Evolutionary conservation across 2,888 invertebrate species (phyloP).

Genomic region (Antheraea assamensis): DNA sequence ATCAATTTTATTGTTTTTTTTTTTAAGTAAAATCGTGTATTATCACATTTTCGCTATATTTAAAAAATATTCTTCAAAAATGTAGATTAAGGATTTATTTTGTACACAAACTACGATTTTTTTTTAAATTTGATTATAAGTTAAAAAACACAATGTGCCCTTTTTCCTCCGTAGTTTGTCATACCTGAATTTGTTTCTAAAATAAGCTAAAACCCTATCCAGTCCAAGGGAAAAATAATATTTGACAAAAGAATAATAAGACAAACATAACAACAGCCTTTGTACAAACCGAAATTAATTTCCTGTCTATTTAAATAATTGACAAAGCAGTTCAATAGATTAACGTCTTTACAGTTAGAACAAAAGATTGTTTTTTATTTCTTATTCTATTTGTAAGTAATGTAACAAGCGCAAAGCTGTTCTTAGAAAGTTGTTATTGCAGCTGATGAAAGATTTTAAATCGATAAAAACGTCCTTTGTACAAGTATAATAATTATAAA

Average conservation of each 20-base stretch:
- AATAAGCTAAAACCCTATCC: too few species aligned
- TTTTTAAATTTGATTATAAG: too few species aligned
- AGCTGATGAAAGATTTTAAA: background rate
- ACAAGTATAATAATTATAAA: too few species aligned
- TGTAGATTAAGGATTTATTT: background rate
- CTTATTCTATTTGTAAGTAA: background rate
- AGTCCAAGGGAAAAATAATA: too few species aligned
- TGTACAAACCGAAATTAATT: too few species aligned
- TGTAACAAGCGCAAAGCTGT: background rate
- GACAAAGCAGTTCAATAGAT: background rate
- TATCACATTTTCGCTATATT: background rate
- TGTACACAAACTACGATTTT: too few species aligned
- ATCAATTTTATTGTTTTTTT: background rate
- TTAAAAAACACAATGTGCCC: too few species aligned
- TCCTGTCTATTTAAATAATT: background rate
- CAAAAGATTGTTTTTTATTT: background rate
- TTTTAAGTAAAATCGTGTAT: background rate
- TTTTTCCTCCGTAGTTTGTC: too few species aligned
- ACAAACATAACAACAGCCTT: too few species aligned
- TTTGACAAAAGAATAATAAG: too few species aligned
- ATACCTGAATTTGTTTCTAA: too few species aligned
- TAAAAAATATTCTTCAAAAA: background rate
- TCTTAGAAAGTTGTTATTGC: background rate
- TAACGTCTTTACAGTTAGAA: background rate
- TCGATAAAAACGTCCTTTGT: too few species aligned